Evolutionary conservation across 2,888 invertebrate species (phyloP).

Genomic region (Neocrepidodera transversa): DNA sequence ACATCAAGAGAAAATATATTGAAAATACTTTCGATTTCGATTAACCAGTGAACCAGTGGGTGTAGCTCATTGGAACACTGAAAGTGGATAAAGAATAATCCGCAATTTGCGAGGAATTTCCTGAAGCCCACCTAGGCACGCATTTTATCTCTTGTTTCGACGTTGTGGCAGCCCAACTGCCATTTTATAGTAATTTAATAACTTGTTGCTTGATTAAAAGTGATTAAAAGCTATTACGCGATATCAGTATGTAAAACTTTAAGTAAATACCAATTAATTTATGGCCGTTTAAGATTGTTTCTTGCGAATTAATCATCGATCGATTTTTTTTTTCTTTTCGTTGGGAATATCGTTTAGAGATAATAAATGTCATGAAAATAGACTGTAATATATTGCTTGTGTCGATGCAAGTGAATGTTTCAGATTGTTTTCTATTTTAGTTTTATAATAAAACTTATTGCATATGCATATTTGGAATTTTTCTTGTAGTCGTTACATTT

Average conservation of each 20-base stretch:
- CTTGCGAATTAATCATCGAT: constrained; percentile 35
- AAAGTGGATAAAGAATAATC: constrained; percentile 3
- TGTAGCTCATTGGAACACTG: neutral
- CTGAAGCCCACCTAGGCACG: constrained; percentile 25
- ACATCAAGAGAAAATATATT: too few species aligned
- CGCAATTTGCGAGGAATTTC: constrained; percentile 23
- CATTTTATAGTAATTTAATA: constrained; percentile 44
- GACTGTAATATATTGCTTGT: constrained; percentile 18
- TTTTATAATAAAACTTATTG: neutral
- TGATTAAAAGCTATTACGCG: constrained; percentile 43
- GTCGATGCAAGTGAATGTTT: constrained; percentile 9
- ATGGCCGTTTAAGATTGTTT: constrained; percentile 37
- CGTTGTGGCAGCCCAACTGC: constrained; percentile 24
- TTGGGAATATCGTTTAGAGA: constrained; percentile 19
- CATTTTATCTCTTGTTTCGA: constrained; percentile 24
- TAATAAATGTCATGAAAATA: constrained; percentile 26
- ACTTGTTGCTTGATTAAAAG: constrained; percentile 43
- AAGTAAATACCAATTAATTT: constrained; percentile 46
- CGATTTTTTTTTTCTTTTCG: neutral
- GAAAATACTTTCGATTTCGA: neutral
- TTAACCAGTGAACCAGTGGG: neutral
- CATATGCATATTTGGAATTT: constrained; percentile 2
- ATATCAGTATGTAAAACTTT: constrained; percentile 45
- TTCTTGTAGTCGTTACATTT: constrained; percentile 8
- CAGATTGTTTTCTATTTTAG: constrained; percentile 10